phyloP scores from a whole-genome alignment of 2,888 invertebrate species.

The Dusona sp. region DNA sequence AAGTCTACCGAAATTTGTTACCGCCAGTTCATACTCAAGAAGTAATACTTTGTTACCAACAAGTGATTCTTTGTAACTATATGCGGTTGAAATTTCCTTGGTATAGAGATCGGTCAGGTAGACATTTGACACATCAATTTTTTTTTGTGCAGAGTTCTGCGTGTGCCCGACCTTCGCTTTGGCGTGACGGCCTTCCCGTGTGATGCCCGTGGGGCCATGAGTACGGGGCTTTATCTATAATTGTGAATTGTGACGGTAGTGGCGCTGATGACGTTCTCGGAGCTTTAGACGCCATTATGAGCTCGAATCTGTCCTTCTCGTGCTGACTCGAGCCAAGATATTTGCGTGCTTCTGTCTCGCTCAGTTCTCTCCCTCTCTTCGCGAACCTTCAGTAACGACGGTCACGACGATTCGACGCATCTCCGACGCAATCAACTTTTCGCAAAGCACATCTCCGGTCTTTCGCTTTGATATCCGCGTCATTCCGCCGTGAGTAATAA shows the following conservation, averaged over 20 bases:
- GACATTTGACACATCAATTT: too few relatives aligned
- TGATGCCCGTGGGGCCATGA: not conserved
- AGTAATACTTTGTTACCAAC: too few relatives aligned
- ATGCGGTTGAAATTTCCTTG: too few relatives aligned
- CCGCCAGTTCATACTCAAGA: too few relatives aligned
- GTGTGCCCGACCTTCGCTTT: too few relatives aligned
- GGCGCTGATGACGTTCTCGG: not conserved
- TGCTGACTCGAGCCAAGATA: not conserved
- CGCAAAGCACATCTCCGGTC: not conserved
- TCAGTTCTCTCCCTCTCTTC: not conserved
- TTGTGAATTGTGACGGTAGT: not conserved
- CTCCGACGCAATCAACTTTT: not conserved
- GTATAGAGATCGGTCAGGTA: too few relatives aligned
- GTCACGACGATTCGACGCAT: not conserved
- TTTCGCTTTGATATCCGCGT: not conserved
- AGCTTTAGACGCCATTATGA: not conserved
- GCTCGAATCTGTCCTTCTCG: not conserved
- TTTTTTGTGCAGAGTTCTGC: too few relatives aligned
- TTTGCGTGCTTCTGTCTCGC: not conserved
- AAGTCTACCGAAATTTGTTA: too few relatives aligned
- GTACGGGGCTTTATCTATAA: not conserved
- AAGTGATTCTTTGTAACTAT: too few relatives aligned
- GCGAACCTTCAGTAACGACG: not conserved
- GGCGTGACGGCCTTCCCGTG: not conserved
- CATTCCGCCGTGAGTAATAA: conserved; percentile 27